Evolutionary conservation across 1,140 invertebrate species (phyloP).

Genomic region (Drosophila mauritiana): DNA sequence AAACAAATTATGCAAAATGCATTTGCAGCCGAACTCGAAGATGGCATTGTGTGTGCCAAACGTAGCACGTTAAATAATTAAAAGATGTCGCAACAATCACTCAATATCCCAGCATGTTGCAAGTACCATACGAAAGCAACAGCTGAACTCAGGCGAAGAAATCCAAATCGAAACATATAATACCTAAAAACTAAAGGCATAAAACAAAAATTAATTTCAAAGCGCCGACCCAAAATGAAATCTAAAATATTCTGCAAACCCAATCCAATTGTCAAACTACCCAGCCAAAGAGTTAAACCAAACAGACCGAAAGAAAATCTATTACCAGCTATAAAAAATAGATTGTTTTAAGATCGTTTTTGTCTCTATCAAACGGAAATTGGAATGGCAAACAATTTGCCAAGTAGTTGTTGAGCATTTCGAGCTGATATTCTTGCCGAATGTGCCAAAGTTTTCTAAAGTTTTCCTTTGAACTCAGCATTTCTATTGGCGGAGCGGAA

Average conservation of each 20-base stretch:
- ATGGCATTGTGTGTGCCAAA: slow-evolving; percentile 38
- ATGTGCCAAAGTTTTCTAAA: slow-evolving; percentile 46
- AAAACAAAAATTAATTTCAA: neutral
- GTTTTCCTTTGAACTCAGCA: slow-evolving; percentile 34
- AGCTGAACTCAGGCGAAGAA: neutral
- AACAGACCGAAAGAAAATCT: slow-evolving; percentile 25
- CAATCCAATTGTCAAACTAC: neutral
- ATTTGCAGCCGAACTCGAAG: slow-evolving; percentile 55
- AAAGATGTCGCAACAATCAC: slow-evolving; percentile 46
- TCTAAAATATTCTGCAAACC: neutral
- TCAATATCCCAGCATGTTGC: slow-evolving; percentile 18
- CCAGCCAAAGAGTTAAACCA: neutral
- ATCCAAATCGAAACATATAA: neutral
- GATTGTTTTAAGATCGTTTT: slow-evolving; percentile 53
- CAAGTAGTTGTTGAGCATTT: slow-evolving; percentile 72
- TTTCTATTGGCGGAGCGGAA: slow-evolving; percentile 54
- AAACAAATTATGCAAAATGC: slow-evolving; percentile 80
- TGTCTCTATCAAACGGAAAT: slow-evolving; percentile 64
- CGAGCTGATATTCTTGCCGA: slow-evolving; percentile 42
- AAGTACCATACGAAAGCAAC: neutral
- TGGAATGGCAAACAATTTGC: slow-evolving; percentile 72
- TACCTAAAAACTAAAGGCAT: neutral
- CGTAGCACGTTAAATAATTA: slow-evolving; percentile 75
- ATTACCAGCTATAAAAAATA: slow-evolving; percentile 50
- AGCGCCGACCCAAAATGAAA: too few species aligned